phyloP scores from a whole-genome alignment of 2,888 invertebrate genomes.

The Drosophila silvestris region DNA sequence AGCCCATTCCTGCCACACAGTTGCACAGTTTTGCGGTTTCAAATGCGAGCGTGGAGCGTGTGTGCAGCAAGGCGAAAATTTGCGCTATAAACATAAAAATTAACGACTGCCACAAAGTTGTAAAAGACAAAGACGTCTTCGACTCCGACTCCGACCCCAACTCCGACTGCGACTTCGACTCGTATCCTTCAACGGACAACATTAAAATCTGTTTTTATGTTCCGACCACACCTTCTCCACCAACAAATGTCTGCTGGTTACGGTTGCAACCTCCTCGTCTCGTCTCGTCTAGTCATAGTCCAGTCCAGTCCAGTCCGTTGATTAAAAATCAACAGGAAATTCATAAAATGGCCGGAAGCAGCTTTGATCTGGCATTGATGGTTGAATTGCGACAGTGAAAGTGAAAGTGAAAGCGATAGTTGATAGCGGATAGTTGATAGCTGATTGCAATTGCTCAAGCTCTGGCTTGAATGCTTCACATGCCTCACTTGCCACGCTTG shows the following conservation, averaged over 20 bases:
- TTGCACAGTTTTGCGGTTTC: conserved; percentile 47
- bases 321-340: conserved; percentile 69
- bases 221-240: conserved; percentile 61
- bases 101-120: conserved; percentile 81
- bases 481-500: conserved; percentile 10
- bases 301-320: conserved; percentile 42
- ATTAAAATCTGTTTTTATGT: conserved; percentile 83
- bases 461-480: conserved; percentile 41
- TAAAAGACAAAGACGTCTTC: conserved; percentile 76
- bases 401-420: conserved; percentile 6
- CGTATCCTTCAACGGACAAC: conserved; percentile 50
- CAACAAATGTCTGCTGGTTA: conserved; percentile 2
- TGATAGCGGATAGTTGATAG: background rate
- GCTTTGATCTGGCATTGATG: conserved; percentile 12
- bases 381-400: conserved; percentile 8
- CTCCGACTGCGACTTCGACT: background rate
- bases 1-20: conserved; percentile 28
- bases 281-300: conserved; percentile 27
- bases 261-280: background rate
- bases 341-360: conserved; percentile 47
- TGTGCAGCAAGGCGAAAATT: conserved; percentile 79
- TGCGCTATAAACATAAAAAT: conserved; percentile 83
- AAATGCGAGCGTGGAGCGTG: conserved; percentile 40
- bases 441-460: conserved; percentile 23
- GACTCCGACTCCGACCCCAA: background rate